A percentile compares a stretch with the other conserved stretches of the same genome.
These are phyloP conservation scores for Nephrotoma flavescens DNA, from an alignment of 2,888 invertebrate genomes.

Conservation along the genomic window DNA sequence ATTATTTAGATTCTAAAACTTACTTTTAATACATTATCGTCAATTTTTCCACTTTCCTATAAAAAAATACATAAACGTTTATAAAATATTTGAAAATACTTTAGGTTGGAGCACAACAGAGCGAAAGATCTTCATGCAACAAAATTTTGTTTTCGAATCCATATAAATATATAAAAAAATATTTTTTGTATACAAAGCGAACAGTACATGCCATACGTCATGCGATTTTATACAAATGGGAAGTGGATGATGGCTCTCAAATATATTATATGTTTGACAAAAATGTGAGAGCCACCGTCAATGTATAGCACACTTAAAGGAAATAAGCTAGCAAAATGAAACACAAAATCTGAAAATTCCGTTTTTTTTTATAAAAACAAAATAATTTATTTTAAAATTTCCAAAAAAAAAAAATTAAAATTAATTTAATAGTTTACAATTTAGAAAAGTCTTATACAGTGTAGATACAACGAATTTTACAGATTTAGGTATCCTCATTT, in stretches of 20 bases:
- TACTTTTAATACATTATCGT: background rate
- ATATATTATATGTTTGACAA: background rate
- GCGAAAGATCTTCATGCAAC: background rate
- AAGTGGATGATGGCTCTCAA: background rate
- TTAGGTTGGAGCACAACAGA: background rate
- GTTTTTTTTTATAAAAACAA: background rate
- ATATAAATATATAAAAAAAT: background rate
- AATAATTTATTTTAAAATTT: background rate
- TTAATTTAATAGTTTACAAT: background rate
- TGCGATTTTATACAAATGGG: background rate
- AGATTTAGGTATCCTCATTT: background rate
- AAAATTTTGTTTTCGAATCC: background rate
- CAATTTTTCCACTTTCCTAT: slow-evolving; percentile 2
- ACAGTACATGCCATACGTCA: background rate
- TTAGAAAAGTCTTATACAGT: background rate
- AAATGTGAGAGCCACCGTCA: background rate
- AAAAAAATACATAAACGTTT: background rate
- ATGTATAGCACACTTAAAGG: background rate
- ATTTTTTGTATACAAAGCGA: background rate
- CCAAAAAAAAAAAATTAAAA: background rate
- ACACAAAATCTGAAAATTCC: background rate
- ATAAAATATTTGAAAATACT: background rate
- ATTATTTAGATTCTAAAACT: background rate
- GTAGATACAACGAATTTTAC: background rate
- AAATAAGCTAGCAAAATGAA: background rate